phyloP scores from a whole-genome alignment of 2,888 invertebrate species.

The Saturnia pavonia region DNA sequence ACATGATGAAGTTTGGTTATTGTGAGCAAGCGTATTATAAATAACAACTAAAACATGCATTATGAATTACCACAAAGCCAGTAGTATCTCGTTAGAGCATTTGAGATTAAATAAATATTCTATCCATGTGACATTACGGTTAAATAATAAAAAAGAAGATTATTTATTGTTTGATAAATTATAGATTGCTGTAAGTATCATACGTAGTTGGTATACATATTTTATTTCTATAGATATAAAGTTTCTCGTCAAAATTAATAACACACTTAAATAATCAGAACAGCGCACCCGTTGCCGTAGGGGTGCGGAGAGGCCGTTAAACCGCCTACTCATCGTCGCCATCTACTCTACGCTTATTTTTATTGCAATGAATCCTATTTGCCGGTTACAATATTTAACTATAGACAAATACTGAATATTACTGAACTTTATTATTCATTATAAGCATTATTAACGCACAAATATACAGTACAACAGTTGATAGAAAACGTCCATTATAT shows the following conservation, averaged over 20 bases:
- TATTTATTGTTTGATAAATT: too few species aligned
- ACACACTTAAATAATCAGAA: constrained; percentile 26
- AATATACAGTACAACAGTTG: too few species aligned
- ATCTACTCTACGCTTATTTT: constrained; percentile 22
- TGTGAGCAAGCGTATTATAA: too few species aligned
- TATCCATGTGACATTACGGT: too few species aligned
- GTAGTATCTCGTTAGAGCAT: too few species aligned
- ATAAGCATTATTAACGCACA: too few species aligned
- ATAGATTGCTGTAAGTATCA: background rate
- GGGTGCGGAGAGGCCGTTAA: constrained; percentile 28
- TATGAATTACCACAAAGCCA: too few species aligned
- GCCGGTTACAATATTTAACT: background rate
- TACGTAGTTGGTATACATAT: background rate
- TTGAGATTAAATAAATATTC: too few species aligned
- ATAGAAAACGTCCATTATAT: too few species aligned
- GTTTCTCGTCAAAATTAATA: constrained; percentile 13
- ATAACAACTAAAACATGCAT: too few species aligned
- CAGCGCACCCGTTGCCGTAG: constrained; percentile 27
- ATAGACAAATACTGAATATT: background rate
- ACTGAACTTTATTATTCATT: background rate
- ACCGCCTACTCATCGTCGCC: constrained; percentile 33
- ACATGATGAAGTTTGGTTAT: too few species aligned
- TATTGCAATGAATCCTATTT: constrained; percentile 8
- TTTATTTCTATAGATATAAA: background rate
- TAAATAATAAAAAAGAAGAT: too few species aligned